Evolutionary conservation across 2,797 vertebrate species (phyloP), one percentile per base, ranked within the genome.

Genomic region (Sebastes oblongus): DNA sequence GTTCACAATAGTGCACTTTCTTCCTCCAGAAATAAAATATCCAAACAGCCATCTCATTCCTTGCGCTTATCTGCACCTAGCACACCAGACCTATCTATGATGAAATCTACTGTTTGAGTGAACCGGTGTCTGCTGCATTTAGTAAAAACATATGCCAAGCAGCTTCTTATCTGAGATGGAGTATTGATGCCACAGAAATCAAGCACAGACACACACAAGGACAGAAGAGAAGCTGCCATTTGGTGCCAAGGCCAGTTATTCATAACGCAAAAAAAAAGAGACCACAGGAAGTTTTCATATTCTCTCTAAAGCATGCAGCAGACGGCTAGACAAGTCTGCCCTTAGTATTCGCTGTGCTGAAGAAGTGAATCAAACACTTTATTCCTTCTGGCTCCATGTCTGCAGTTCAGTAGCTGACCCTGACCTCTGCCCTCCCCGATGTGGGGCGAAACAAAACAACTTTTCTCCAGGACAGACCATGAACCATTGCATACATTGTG

Each of bases 1-100:
- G 18, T 18, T 34, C 8, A 2, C 2, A 12, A 8, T 24, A 39
- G 10, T 14, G 18, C 66, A 56, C 20, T 22, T 54, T 54, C 20
- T 54, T 60, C 34, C 29, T 16, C 3, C 9, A 14, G 42, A 67
- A 36, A 66, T 25, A 61, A 50, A 22, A 55, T n/a, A 61, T 78
- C 76, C 70, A 75, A 82, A 77, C 67, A 79, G 71, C 56, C 8
- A 80, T 89, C 86, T 76, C 80, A 91, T 86, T 66, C 55, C 80
- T 66, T 4, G 22, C 66, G 68, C 64, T 74, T 91, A n/a, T 54
- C 20, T 54, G 50, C 50, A 55, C 4, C 52, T 25, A 50, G 39
- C 22, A 77, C 24, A 59, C 30, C 22, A 75, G 24, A 59, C 10
- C 3, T 13, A 39, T 39, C 68, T 52, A 10, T 20, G 22, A 58